These are phyloP conservation scores for Chymomyza amoena DNA, from an alignment of 2,888 invertebrate genomes.

Conservation along the genomic window DNA sequence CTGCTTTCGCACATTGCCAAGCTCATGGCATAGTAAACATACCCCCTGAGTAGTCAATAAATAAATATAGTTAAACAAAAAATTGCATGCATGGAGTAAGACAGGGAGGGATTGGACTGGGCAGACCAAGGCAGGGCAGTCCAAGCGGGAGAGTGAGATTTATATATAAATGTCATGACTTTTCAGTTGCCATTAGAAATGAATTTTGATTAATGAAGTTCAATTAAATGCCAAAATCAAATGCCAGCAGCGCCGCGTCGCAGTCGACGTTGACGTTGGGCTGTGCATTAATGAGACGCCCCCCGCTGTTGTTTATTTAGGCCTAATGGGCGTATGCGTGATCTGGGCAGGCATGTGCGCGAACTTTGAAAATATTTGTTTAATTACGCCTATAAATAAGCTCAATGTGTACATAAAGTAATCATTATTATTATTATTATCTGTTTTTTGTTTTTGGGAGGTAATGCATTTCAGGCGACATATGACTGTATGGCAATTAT, in stretches of 20 bases:
- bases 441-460: conserved; percentile 24
- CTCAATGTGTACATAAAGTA: conserved; percentile 19
- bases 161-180: conserved; percentile 54
- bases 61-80: not conserved
- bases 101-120: conserved; percentile 19
- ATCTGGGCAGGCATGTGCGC: conserved; percentile 27
- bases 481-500: conserved; percentile 62
- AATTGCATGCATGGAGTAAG: conserved; percentile 41
- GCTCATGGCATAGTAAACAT: not conserved
- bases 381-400: conserved; percentile 70
- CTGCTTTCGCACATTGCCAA: not conserved
- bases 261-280: not conserved
- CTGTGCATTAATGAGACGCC: not conserved
- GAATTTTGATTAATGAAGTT: conserved; percentile 60
- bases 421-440: conserved; percentile 29
- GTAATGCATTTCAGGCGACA: conserved; percentile 59
- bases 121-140: not conserved
- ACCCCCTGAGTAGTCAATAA: not conserved
- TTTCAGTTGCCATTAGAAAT: conserved; percentile 48
- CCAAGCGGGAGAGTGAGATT: not conserved
- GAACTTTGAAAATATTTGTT: conserved; percentile 52
- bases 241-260: not conserved
- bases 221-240: conserved; percentile 54
- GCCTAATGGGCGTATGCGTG: conserved; percentile 49
- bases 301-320: not conserved